Percentiles rank a stretch among this genome's conserved stretches.
Conservation (phyloP, 2,797 vertebrate species). For the Eulemur albifrons region DNA sequence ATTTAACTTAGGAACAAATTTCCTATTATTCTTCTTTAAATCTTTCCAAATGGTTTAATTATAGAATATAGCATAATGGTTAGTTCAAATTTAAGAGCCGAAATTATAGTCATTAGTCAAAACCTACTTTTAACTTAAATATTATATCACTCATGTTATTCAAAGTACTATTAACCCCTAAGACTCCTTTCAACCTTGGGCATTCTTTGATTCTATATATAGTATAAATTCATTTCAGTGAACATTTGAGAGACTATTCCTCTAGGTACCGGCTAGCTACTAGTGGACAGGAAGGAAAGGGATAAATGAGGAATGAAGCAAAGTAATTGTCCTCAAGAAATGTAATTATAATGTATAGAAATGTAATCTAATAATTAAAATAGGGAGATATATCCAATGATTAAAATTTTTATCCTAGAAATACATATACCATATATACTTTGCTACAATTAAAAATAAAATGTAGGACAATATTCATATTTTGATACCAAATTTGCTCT, state of each 20-base stretch:
- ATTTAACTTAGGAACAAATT: conserved; percentile 6
- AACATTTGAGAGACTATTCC: neutral
- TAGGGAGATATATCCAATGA: neutral
- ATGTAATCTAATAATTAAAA: conserved; percentile 29
- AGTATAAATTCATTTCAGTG: neutral
- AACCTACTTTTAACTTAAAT: neutral
- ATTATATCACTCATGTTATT: neutral
- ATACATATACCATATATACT: neutral
- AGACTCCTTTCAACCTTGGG: neutral
- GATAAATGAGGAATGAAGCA: neutral
- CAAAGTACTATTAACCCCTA: neutral
- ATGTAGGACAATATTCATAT: neutral
- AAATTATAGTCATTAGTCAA: neutral
- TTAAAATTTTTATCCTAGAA: neutral
- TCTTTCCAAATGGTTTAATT: neutral
- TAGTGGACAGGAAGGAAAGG: neutral
- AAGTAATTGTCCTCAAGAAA: neutral
- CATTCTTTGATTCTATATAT: neutral
- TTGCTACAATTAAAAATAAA: neutral
- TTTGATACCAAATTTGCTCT: neutral
- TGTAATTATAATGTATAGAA: neutral
- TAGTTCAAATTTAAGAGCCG: neutral
- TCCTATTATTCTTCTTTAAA: neutral
- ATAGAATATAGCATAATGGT: neutral
- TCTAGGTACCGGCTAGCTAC: neutral